Base-by-base conservation (phyloP, 2,888 invertebrate genomes). In the Piscicola geometra region DNA sequence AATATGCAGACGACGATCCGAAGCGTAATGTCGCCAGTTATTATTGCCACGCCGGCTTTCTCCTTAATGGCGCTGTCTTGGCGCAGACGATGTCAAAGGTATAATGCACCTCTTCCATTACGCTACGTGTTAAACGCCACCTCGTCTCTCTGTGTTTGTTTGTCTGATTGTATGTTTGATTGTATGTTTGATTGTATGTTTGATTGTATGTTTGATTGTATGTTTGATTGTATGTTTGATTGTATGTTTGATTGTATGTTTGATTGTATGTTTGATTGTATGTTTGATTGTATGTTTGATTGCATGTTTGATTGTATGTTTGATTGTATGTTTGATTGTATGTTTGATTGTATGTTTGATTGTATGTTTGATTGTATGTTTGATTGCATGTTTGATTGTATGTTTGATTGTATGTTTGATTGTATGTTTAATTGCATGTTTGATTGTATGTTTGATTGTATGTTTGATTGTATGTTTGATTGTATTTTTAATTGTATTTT, bases 1-100 rank as follows among this genome's bases (percentile, higher is more conserved):
- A 56, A 56, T 15, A 56, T 56, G 5, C 60, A 56, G 9, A 21
- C 15, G 3, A 5, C n/a, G n/a, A 56, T 56, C n/a, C 5, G n/a
- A 18, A 21, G 60, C 60, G n/a, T 56, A 56, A 56, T 56, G 60
- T 25, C 25, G 5, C 3, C n/a, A 21, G n/a, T 56, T 56, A 56
- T 56, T 18, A 56, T 56, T 56, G 60, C n/a, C 60, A 56, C 60
- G 15, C 60, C 9, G n/a, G 60, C 60, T 56, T 56, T 56, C n/a
- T 56, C n/a, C 60, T 25, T 5, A 56, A 56, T 56, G n/a, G 60
- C 60, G 41, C 41, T 41, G 41, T 41, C 41, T 41, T 41, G 41
- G 41, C 15, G 15, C 9, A 15, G 15, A 41, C 5, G 41, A 41
- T 41, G 41, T 41, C 41, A 41, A 5, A 41, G 15, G 9, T 41